Percentiles rank a stretch among this genome's conserved stretches.
Evolutionary conservation across 2,797 vertebrate species (phyloP).

Genomic region (Petrocephalus schoutedeni): DNA sequence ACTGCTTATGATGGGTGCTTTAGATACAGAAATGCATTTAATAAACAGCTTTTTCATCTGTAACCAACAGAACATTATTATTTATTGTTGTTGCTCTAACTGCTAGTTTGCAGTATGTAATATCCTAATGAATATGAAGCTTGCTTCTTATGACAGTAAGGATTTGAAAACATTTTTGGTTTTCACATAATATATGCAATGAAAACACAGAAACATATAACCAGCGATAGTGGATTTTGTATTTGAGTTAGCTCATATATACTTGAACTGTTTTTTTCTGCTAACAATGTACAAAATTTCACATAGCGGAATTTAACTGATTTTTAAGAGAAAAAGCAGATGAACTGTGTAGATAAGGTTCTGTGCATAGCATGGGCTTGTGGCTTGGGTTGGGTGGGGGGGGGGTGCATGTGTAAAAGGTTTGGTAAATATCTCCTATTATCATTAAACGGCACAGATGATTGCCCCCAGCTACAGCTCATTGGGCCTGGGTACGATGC

Average conservation of each 20-base stretch:
- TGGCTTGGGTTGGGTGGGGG: neutral
- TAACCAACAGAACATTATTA: neutral
- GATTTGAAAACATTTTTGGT: neutral
- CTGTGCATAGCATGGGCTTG: neutral
- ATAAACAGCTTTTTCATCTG: neutral
- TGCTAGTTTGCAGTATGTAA: neutral
- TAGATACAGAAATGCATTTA: conserved; percentile 18
- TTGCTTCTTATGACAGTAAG: neutral
- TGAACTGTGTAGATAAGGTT: neutral
- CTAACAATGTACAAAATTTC: neutral
- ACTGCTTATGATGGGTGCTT: conserved; percentile 53
- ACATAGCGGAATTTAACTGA: neutral
- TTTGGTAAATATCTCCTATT: neutral
- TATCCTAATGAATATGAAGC: neutral
- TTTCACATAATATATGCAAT: neutral
- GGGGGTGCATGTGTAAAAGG: neutral
- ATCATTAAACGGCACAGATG: neutral
- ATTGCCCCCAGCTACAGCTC: neutral
- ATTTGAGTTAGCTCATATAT: neutral
- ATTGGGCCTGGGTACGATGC: neutral
- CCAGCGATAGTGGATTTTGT: neutral
- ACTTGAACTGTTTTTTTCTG: neutral
- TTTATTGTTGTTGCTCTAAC: neutral
- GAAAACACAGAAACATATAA: neutral
- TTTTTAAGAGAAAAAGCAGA: neutral